A percentile compares a stretch with the other conserved stretches of the same genome.
Evolutionary conservation across 2,888 invertebrate species (phyloP).

Genomic region (Drosophila kambysellisi): DNA sequence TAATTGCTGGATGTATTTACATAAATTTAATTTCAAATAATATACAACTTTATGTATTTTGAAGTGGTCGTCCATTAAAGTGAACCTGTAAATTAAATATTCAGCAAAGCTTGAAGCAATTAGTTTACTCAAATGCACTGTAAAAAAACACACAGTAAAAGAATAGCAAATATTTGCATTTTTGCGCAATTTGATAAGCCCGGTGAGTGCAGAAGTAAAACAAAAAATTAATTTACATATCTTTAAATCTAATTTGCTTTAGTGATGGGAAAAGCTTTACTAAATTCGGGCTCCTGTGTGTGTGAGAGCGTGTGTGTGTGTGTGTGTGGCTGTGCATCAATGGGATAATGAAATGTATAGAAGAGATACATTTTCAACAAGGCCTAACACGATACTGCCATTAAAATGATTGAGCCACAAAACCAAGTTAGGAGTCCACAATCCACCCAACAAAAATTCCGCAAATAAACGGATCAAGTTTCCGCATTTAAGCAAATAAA

Average conservation of each 20-base stretch:
- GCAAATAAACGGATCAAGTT: constrained; percentile 75
- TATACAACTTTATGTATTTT: constrained; percentile 17
- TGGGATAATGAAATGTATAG: constrained; percentile 20
- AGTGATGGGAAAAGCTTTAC: constrained; percentile 24
- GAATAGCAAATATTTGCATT: constrained; percentile 31
- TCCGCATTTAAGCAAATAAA: constrained; percentile 34
- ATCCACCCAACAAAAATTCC: constrained; percentile 48
- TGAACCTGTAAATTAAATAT: constrained; percentile 29
- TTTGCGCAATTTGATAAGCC: constrained; percentile 9
- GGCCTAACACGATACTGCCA: constrained; percentile 71
- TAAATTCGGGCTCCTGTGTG: background rate
- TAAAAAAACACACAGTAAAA: constrained; percentile 6
- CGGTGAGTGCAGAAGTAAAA: constrained; percentile 10
- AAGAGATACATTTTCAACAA: constrained; percentile 50
- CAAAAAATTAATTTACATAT: constrained; percentile 7
- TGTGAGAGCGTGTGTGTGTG: background rate
- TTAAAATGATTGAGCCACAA: constrained; percentile 76
- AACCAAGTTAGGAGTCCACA: constrained; percentile 67
- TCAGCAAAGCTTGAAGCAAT: constrained; percentile 36
- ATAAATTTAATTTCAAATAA: constrained; percentile 18
- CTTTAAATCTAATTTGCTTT: constrained; percentile 31
- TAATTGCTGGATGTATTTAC: constrained; percentile 9
- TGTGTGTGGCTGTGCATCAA: constrained; percentile 3
- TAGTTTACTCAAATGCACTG: constrained; percentile 31
- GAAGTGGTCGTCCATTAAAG: constrained; percentile 3